Evolutionary conservation across 2,888 invertebrate genomes (phyloP).

Genomic region (Bombylius discolor): DNA sequence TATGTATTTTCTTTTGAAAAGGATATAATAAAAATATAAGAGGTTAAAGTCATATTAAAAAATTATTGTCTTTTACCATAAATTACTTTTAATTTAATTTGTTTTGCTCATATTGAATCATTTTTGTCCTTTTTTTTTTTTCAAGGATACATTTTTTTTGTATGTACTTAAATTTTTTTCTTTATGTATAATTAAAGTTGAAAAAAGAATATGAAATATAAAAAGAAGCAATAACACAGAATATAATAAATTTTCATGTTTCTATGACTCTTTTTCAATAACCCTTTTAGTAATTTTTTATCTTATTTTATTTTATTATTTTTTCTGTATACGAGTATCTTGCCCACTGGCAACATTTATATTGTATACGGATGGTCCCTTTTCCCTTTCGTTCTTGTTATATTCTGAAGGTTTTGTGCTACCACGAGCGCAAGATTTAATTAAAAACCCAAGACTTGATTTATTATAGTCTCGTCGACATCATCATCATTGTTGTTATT

Average conservation of each 20-base stretch:
- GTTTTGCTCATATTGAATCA: too few relatives aligned
- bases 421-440: conserved; percentile 39
- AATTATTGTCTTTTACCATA: too few relatives aligned
- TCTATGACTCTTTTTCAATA: conserved; percentile 6
- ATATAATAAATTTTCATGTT: conserved; percentile 8
- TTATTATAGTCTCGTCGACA: conserved; percentile 25
- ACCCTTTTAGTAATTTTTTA: not conserved
- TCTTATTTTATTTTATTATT: not conserved
- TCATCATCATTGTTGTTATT: too few relatives aligned
- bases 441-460: conserved; percentile 39
- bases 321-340: not conserved
- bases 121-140: too few relatives aligned
- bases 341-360: not conserved
- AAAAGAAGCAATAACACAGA: not conserved
- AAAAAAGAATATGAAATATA: too few relatives aligned
- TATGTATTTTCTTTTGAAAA: too few relatives aligned
- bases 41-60: too few relatives aligned
- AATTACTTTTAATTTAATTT: too few relatives aligned
- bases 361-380: not conserved
- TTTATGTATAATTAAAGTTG: too few relatives aligned
- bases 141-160: too few relatives aligned
- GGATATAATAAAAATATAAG: too few relatives aligned
- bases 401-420: conserved; percentile 14
- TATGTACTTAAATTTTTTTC: too few relatives aligned
- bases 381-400: not conserved